These are phyloP conservation scores for Galbula dea DNA, from an alignment of 2,113 vertebrate genomes.

Conservation along the genomic window DNA sequence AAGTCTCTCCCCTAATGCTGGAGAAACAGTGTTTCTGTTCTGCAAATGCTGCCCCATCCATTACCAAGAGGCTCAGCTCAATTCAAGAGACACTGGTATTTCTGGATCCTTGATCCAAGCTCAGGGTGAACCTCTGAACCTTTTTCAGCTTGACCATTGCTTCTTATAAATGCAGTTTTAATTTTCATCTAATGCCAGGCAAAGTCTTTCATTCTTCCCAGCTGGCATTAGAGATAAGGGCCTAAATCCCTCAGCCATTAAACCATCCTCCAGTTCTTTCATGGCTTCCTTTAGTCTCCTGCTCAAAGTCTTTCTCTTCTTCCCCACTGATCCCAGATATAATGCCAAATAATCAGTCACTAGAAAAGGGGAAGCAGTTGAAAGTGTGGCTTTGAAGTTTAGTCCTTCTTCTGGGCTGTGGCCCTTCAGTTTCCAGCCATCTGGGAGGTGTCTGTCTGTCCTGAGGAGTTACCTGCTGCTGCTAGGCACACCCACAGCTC, in stretches of 20 bases:
- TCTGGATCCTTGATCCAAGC: not conserved
- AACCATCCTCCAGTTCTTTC: not conserved
- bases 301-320: not conserved
- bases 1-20: no score
- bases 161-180: not conserved
- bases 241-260: not conserved
- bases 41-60: not conserved
- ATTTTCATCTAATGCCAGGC: not conserved
- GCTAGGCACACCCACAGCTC: not conserved
- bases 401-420: not conserved
- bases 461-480: not conserved
- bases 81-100: not conserved
- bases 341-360: not conserved
- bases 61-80: not conserved
- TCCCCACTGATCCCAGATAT: not conserved
- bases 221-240: conserved; percentile 33
- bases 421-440: not conserved
- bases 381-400: not conserved
- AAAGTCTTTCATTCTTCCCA: not conserved
- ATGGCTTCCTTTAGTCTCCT: not conserved
- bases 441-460: not conserved
- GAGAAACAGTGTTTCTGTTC: not conserved
- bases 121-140: not conserved
- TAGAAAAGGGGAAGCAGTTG: not conserved
- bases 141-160: not conserved